Base-by-base conservation (phyloP, 2,888 invertebrate genomes). In the Alloplasta piceator region DNA sequence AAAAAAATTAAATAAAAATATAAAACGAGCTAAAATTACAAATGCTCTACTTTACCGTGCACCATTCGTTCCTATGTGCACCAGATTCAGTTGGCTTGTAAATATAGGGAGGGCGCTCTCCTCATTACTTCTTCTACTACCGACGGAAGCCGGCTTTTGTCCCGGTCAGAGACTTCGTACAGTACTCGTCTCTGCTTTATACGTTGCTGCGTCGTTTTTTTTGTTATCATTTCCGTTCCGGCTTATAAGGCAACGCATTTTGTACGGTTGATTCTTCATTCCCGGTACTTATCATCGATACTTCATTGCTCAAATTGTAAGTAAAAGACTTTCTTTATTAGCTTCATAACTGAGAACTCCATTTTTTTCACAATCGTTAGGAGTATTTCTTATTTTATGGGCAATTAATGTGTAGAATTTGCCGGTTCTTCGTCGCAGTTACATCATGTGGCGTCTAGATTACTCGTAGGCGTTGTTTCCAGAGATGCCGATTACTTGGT, bases 291-390 rank as follows among this genome's bases (percentile, higher is more conserved):
- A 38, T 46, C 68, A 36, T 12, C 43, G 6, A 56, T 14, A 14
- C 52, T 14, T 52, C 52, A 14, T 5, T 39, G 41, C 41, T 6
- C n/a, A 6, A 43, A 14, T 56, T 56, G 68, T 68, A 68, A 68
- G 68, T 68, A 56, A 26, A 26, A 26, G 26, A 1, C 26, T 26
- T 26, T 26, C 26, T 3, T 26, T 26, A 26, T 26, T 26, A 26
- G 26, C 3, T 26, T 26, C 26, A 26, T 26, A 26, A 26, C 26
- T 26, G 26, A 26, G 26, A 26, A 26, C 26, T 26, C 26, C 26
- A 26, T 26, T 26, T 3, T 2, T 26, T 26, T 26, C 1, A 26
- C 26, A 26, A 26, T 26, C 26, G 26, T 3, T 26, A 26, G 26
- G 26, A 26, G 26, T 26, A 1, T 3, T 26, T 26, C 1, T 26